phyloP scores from a whole-genome alignment of 1,140 invertebrate species.

The Catajapyx aquilonaris region DNA sequence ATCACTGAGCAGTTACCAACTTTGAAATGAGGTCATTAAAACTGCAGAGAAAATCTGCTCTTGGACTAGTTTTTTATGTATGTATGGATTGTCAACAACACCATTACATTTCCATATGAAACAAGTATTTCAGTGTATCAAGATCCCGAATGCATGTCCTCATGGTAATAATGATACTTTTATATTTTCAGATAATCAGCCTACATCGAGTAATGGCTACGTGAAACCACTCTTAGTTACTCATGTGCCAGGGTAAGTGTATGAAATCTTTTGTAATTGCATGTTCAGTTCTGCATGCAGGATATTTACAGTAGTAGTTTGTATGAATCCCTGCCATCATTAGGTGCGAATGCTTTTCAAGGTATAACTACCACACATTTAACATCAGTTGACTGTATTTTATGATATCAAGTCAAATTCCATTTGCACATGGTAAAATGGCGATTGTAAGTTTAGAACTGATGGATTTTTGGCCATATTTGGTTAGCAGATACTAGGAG shows the following conservation, averaged over 20 bases:
- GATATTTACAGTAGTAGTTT: background rate
- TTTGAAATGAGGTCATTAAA: constrained; percentile 6
- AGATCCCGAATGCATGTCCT: no score
- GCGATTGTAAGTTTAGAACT: no score
- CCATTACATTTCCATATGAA: constrained; percentile 5
- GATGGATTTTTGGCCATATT: no score
- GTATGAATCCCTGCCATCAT: background rate
- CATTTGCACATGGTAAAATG: no score
- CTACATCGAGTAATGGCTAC: constrained; percentile 55
- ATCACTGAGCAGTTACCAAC: constrained; percentile 5
- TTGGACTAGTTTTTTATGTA: background rate
- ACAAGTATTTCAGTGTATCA: constrained; percentile 7
- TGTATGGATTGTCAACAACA: background rate
- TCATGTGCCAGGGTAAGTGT: constrained; percentile 42
- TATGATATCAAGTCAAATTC: background rate
- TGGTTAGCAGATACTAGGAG: no score
- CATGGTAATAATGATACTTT: constrained; percentile 1
- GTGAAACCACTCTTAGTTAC: constrained; percentile 66
- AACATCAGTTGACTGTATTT: background rate
- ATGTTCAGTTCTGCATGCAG: background rate
- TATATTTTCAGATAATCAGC: constrained; percentile 34
- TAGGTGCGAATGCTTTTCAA: background rate
- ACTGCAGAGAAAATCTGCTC: background rate
- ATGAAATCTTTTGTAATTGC: background rate
- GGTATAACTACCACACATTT: background rate